Percentiles rank a stretch among this genome's conserved stretches.
These are phyloP conservation scores for Tiphia femorata DNA, from an alignment of 2,888 invertebrate species.

Conservation along the genomic window DNA sequence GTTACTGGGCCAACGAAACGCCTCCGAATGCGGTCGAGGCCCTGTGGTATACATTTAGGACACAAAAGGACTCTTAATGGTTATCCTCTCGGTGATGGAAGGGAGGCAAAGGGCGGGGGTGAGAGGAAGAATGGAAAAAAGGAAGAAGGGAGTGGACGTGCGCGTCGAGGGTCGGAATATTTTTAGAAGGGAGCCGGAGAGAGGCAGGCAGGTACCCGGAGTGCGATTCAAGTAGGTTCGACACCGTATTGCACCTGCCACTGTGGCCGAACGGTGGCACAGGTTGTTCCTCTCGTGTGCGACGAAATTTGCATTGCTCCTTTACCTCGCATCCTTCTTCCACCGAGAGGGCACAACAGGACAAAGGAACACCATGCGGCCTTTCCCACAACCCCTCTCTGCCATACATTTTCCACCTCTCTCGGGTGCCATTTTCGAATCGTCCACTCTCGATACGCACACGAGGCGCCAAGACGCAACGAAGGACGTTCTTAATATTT, in stretches of 20 bases:
- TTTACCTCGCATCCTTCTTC: slow-evolving; percentile 8
- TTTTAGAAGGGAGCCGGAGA: slow-evolving; percentile 47
- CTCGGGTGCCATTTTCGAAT: too few species aligned
- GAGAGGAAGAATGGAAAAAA: slow-evolving; percentile 30
- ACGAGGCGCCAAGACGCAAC: too few species aligned
- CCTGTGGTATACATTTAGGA: slow-evolving; percentile 27
- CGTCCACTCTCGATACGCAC: too few species aligned
- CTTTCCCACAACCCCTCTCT: slow-evolving; percentile 12
- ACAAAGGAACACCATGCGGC: slow-evolving; percentile 19
- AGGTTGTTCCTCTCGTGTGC: slow-evolving; percentile 42
- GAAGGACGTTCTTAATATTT: too few species aligned
- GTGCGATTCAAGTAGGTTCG: slow-evolving; percentile 49
- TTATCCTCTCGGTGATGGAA: slow-evolving; percentile 33
- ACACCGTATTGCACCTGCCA: slow-evolving; percentile 59
- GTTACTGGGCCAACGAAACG: too few species aligned
- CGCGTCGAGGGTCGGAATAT: slow-evolving; percentile 51
- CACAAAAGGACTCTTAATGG: slow-evolving; percentile 54
- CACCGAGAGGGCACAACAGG: slow-evolving; percentile 19
- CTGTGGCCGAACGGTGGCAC: slow-evolving; percentile 51
- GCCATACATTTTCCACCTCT: neutral
- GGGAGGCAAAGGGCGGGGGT: too few species aligned
- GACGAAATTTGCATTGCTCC: slow-evolving; percentile 54
- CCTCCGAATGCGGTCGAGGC: too few species aligned
- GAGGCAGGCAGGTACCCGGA: slow-evolving; percentile 42
- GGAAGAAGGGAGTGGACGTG: slow-evolving; percentile 13